Evolutionary conservation across 2,888 invertebrate species (phyloP).

Genomic region (Anthophora plumipes): DNA sequence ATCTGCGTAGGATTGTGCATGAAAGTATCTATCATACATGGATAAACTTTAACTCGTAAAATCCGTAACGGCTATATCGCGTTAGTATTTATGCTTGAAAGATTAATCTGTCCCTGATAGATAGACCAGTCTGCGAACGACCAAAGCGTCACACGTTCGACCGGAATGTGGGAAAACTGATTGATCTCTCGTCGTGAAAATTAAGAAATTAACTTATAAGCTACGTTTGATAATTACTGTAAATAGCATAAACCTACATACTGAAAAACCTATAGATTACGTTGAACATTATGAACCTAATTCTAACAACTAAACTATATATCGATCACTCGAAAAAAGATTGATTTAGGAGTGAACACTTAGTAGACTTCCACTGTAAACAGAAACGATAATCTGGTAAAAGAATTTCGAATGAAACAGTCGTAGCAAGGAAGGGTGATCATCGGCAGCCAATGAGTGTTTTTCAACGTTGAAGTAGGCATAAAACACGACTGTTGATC

Average conservation of each 20-base stretch:
- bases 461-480: constrained; percentile 70
- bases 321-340: constrained; percentile 70
- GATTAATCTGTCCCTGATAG: constrained; percentile 67
- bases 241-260: constrained; percentile 76
- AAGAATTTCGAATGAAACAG: constrained; percentile 65
- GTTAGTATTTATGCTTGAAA: constrained; percentile 62
- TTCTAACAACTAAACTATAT: constrained; percentile 77
- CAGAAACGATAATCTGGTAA: constrained; percentile 71
- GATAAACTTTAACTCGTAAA: constrained; percentile 60
- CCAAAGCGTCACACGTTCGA: constrained; percentile 66
- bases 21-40: constrained; percentile 64
- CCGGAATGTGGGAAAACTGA: constrained; percentile 66
- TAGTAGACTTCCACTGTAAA: constrained; percentile 69
- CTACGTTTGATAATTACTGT: constrained; percentile 74
- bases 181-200: constrained; percentile 71
- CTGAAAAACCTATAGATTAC: constrained; percentile 76
- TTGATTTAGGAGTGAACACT: constrained; percentile 70
- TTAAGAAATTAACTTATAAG: constrained; percentile 76
- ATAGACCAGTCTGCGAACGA: constrained; percentile 67
- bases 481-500: constrained; percentile 72
- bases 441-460: constrained; percentile 63
- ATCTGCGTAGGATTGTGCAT: constrained; percentile 67
- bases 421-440: constrained; percentile 61
- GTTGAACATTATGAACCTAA: constrained; percentile 78
- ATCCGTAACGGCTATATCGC: constrained; percentile 59